Percentiles rank a stretch among this genome's conserved stretches.
phyloP scores from a whole-genome alignment of 1,140 invertebrate species.

The Platyscapa corneri region DNA sequence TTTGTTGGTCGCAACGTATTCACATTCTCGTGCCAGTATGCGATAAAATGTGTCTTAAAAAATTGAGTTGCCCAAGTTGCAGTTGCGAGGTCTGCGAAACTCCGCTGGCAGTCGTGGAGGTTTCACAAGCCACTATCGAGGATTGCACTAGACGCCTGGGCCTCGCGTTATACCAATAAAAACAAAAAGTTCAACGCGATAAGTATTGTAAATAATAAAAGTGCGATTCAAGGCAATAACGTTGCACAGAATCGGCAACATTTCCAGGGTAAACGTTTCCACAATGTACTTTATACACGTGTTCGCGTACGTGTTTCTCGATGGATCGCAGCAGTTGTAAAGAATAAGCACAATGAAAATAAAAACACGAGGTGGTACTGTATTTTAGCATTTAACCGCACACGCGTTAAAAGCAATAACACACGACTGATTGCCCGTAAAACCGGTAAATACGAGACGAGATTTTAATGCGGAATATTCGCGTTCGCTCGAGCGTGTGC shows the following conservation, averaged over 20 bases:
- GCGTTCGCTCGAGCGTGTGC: neutral
- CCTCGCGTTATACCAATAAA: neutral
- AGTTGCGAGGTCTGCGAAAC: neutral
- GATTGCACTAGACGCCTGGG: neutral
- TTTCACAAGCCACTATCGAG: neutral
- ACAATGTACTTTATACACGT: too few species aligned
- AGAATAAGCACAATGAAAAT: neutral
- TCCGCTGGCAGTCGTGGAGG: neutral
- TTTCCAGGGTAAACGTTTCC: conserved; percentile 6
- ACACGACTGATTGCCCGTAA: conserved; percentile 14
- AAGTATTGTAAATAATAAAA: neutral
- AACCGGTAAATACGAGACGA: conserved; percentile 18
- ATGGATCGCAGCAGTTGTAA: neutral
- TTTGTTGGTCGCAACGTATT: neutral
- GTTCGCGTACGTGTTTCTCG: neutral
- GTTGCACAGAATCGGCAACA: neutral
- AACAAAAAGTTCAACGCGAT: neutral
- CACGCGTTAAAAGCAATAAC: conserved; percentile 24
- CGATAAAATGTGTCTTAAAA: neutral
- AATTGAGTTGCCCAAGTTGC: neutral
- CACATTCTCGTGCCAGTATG: neutral
- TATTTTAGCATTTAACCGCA: conserved; percentile 8
- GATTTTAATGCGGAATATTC: conserved; percentile 4
- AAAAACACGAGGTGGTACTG: neutral
- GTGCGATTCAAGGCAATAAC: neutral